Conservation (phyloP, 2,113 vertebrate species). For the Holacanthus passer region DNA sequence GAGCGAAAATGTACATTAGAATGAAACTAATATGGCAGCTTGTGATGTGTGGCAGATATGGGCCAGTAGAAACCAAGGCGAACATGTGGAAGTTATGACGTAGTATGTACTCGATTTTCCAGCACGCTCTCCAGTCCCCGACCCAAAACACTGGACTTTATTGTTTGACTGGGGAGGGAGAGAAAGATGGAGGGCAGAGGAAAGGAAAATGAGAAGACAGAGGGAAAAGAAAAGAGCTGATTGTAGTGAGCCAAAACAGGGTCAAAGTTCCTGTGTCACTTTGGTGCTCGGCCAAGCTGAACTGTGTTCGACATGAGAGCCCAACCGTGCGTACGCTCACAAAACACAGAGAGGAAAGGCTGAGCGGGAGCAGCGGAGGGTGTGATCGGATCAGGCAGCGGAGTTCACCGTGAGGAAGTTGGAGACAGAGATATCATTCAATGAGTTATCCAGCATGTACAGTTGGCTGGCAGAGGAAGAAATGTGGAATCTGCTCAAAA, state of each 20-base stretch:
- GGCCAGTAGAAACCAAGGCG: neutral
- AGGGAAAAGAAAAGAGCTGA: constrained; percentile 57
- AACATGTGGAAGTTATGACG: constrained; percentile 38
- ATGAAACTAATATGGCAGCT: neutral
- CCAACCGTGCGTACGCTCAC: neutral
- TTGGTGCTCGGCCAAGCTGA: constrained; percentile 58
- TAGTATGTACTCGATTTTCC: constrained; percentile 47
- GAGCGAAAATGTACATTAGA: neutral
- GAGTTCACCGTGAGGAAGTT: constrained; percentile 39
- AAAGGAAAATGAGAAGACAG: constrained; percentile 48
- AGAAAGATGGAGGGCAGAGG: constrained; percentile 19
- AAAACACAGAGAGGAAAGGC: constrained; percentile 28
- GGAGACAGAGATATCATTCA: constrained; percentile 61
- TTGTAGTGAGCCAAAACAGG: constrained; percentile 59
- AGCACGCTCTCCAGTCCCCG: constrained; percentile 22
- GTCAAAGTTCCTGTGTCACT: constrained; percentile 67
- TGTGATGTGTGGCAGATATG: constrained; percentile 1
- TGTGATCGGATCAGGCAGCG: constrained; percentile 46
- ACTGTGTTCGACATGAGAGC: constrained; percentile 39
- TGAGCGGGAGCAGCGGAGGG: constrained; percentile 39
- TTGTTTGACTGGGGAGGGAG: constrained; percentile 44
- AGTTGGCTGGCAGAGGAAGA: constrained; percentile 17
- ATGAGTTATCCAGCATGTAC: constrained; percentile 8
- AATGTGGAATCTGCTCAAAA: constrained; percentile 25
- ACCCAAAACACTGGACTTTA: constrained; percentile 60